A percentile compares a stretch with the other conserved stretches of the same genome.
Conservation (phyloP, 92 coral and sea anemone species). For the Muricea muricata region DNA sequence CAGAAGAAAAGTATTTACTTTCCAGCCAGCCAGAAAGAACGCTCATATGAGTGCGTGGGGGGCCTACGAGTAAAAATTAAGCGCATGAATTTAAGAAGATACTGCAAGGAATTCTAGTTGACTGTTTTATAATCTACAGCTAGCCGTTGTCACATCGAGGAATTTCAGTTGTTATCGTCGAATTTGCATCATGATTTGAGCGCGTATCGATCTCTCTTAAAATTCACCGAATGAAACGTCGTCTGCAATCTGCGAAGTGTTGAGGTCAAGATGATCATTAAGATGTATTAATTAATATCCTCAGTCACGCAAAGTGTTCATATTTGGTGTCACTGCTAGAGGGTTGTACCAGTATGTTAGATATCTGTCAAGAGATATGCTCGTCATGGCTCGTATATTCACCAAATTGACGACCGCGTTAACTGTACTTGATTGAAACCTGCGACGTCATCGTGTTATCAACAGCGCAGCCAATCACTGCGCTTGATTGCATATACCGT, state of each 20-base stretch:
- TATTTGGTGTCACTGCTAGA: slow-evolving; percentile 21
- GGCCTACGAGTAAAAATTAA: too few species aligned
- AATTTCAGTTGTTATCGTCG: too few species aligned
- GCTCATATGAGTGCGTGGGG: too few species aligned
- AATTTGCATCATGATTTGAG: not conserved
- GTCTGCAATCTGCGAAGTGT: slow-evolving; percentile 1
- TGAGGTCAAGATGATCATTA: slow-evolving; percentile 16
- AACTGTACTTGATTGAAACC: not conserved
- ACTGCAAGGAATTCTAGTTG: too few species aligned
- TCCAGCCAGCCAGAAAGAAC: too few species aligned
- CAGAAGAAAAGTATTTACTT: too few species aligned
- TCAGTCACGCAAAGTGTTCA: slow-evolving; percentile 30
- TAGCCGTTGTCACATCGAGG: too few species aligned
- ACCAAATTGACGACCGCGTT: slow-evolving; percentile 26
- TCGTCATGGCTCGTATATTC: slow-evolving; percentile 3
- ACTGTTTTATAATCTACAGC: too few species aligned
- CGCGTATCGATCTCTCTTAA: not conserved
- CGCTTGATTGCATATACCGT: not conserved
- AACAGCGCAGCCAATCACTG: slow-evolving; percentile 16
- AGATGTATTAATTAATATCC: slow-evolving; percentile 23
- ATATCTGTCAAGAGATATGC: slow-evolving; percentile 32
- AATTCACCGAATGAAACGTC: not conserved
- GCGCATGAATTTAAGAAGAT: too few species aligned
- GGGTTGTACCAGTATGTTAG: slow-evolving; percentile 10
- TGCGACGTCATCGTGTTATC: slow-evolving; percentile 19